Percentiles rank a stretch among this genome's conserved stretches.
Conservation (phyloP, 2,888 invertebrate genomes). For the Troides aeacus region DNA sequence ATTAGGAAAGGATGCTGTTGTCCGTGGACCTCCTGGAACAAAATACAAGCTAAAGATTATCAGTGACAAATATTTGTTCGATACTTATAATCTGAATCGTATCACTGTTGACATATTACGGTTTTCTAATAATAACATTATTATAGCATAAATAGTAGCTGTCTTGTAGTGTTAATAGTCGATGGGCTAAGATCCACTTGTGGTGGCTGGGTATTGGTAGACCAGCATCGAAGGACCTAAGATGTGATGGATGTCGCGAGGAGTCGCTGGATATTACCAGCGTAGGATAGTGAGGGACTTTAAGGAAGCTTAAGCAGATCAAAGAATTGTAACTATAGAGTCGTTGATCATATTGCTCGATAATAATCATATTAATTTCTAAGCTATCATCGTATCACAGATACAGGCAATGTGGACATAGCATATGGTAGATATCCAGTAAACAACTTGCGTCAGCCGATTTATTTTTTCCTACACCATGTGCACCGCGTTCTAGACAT, state of each 20-base stretch:
- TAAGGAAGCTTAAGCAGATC: no score
- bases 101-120: neutral
- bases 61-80: neutral
- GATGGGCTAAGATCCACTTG: no score
- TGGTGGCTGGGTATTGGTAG: no score
- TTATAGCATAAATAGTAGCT: neutral
- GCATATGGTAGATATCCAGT: constrained; percentile 63
- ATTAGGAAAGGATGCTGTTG: neutral
- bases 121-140: neutral
- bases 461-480: constrained; percentile 72
- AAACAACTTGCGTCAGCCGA: constrained; percentile 70
- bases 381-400: constrained; percentile 27
- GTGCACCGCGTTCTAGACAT: constrained; percentile 60
- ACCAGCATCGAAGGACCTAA: no score
- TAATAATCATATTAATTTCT: neutral
- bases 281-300: no score
- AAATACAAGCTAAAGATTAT: neutral
- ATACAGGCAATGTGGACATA: constrained; percentile 53
- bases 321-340: neutral
- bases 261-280: no score
- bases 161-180: no score
- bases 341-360: neutral
- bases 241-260: no score
- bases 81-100: neutral
- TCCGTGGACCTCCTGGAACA: neutral